Base-by-base conservation (phyloP, 2,888 invertebrate genomes). In the Erebia epiphron region DNA sequence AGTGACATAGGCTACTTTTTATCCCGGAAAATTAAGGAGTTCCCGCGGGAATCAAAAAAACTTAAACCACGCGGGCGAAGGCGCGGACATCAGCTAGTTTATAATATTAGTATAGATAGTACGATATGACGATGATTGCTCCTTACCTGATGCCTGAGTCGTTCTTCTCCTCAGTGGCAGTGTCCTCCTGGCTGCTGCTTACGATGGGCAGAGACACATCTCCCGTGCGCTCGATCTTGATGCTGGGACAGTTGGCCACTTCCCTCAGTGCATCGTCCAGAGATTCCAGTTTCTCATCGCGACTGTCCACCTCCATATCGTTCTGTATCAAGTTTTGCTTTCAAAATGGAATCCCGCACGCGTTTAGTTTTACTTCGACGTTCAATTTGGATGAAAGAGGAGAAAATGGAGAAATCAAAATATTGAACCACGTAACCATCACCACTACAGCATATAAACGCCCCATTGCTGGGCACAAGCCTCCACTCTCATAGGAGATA, bases 141-240 rank as follows among this genome's bases (percentile, higher is more conserved):
- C 61, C 68, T 66, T 71, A 92, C 93, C 93, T 93, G 76, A 93
- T 93, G 0, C 93, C 93, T 0, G 93, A 93, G 75, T 93, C 93
- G 52, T 93, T 93, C 73, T 92, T 93, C 84, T 93, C 93, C 73
- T 93, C 93, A 2, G 89, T 86, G 41, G 79, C 87, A 0, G 88
- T 85, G 60, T 92, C 92, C 1, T 92, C 92, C 58, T 88, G 88
- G 63, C 89, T 90, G 79, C 87, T 90, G 79, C 87, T 87, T 1
- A 85, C 86, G 65, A 81, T 81, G 0, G 89, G 90, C 58, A 88
- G 76, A 0, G 83, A 76, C 1, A 79, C 81, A 58, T 91, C 91
- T 0, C 88, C 88, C 72, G 86, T 90, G 0, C 84, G 84, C 67
- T 90, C 91, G 8, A 93, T 88, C 79, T 87, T 92, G 77, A 92